Percentiles rank a stretch among this genome's conserved stretches.
Conservation (phyloP, 2,888 invertebrate species). For the Caenorhabditis sp. region DNA sequence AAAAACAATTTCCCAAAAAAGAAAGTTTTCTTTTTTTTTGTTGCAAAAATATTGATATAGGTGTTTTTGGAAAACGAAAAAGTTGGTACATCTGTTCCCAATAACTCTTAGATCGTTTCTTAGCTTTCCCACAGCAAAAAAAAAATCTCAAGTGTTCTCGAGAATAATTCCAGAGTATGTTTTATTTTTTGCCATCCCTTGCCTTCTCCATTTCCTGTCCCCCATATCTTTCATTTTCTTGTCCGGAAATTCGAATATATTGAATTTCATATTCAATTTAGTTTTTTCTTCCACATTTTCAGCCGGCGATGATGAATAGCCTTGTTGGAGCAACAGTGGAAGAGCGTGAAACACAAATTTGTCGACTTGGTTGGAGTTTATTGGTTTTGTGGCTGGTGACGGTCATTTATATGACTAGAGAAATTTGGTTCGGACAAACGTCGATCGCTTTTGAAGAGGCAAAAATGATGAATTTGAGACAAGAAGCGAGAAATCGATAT, state of each 20-base stretch:
- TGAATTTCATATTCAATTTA: conserved; percentile 1
- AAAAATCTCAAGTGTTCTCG: background rate
- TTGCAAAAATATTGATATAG: no score
- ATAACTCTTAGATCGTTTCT: no score
- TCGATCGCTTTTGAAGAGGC: conserved; percentile 38
- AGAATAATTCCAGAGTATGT: background rate
- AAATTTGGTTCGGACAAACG: conserved; percentile 39
- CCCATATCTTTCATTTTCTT: conserved; percentile 8
- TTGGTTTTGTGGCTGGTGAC: conserved; percentile 46
- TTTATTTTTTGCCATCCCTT: conserved; percentile 4
- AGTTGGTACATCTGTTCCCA: background rate
- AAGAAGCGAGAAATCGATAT: background rate
- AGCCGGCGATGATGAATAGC: background rate
- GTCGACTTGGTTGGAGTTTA: conserved; percentile 45
- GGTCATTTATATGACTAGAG: conserved; percentile 50
- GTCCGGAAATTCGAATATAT: conserved; percentile 22
- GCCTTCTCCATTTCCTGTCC: conserved; percentile 7
- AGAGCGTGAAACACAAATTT: conserved; percentile 43
- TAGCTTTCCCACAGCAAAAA: background rate
- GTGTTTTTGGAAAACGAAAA: background rate
- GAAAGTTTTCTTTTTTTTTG: no score
- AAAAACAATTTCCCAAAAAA: no score
- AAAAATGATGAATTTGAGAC: conserved; percentile 8
- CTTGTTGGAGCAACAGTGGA: conserved; percentile 26
- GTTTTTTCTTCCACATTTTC: background rate